Percentiles rank a stretch among this genome's conserved stretches.
Conservation (phyloP, 2,888 invertebrate species). For the Meganola albula region DNA sequence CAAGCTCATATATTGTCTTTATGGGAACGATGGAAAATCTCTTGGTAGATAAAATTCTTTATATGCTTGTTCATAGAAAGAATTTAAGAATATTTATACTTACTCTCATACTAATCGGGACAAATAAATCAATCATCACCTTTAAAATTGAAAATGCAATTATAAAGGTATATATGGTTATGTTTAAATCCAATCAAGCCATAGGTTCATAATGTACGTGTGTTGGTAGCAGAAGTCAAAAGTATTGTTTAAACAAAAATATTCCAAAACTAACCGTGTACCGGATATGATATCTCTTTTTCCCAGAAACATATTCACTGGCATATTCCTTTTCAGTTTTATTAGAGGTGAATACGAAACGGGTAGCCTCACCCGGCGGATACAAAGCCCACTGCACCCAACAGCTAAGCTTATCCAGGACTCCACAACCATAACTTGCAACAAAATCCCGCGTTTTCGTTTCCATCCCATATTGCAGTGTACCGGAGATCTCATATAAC, state of each 20-base stretch:
- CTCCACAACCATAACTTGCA: constrained; percentile 53
- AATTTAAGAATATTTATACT: no score
- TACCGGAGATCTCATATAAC: constrained; percentile 50
- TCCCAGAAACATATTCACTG: constrained; percentile 27
- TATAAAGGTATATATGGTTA: no score
- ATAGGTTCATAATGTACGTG: no score
- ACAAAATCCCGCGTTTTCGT: constrained; percentile 61
- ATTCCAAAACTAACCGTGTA: constrained; percentile 1
- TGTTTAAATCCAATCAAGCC: no score
- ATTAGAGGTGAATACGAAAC: constrained; percentile 53
- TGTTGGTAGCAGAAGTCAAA: no score
- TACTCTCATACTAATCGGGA: no score
- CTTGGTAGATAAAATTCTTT: constrained; percentile 46
- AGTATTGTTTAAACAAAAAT: no score
- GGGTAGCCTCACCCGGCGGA: constrained; percentile 36
- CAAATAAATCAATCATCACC: no score
- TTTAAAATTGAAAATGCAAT: no score
- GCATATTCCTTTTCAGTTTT: constrained; percentile 45
- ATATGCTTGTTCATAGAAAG: no score
- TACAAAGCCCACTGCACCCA: constrained; percentile 47
- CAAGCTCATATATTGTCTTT: constrained; percentile 60
- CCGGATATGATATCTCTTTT: constrained; percentile 16
- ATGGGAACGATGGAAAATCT: constrained; percentile 42
- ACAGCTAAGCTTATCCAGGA: constrained; percentile 49
- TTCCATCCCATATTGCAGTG: constrained; percentile 55